Evolutionary conservation across 2,888 invertebrate species (phyloP).

Genomic region (Hemithea aestivaria): DNA sequence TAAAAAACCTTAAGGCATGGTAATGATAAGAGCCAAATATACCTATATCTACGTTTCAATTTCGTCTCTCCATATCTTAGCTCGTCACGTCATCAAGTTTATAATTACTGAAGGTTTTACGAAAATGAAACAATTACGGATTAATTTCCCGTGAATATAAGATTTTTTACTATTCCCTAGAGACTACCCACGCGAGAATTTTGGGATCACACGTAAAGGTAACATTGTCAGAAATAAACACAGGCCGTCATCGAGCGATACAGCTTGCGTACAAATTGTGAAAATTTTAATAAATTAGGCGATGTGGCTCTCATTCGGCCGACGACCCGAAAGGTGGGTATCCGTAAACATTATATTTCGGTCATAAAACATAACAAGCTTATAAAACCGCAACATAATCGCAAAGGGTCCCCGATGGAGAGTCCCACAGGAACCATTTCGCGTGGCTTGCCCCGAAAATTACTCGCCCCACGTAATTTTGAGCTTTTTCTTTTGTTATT

Average conservation of each 20-base stretch:
- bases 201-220: conserved; percentile 13
- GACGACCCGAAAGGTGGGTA: conserved; percentile 44
- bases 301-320: conserved; percentile 37
- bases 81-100: too few species aligned
- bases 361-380: conserved; percentile 75
- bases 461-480: conserved; percentile 74
- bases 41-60: too few species aligned
- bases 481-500: conserved; percentile 74
- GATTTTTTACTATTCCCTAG: too few species aligned
- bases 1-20: too few species aligned
- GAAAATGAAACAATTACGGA: too few species aligned
- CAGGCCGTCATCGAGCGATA: conserved; percentile 16
- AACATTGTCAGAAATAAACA: conserved; percentile 25
- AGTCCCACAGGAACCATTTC: conserved; percentile 67
- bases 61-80: too few species aligned
- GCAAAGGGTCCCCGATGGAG: conserved; percentile 55
- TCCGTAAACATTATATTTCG: conserved; percentile 60
- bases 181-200: conserved; percentile 6
- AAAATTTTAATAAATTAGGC: conserved; percentile 42
- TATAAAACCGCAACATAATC: conserved; percentile 75
- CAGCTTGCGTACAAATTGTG: conserved; percentile 33
- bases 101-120: too few species aligned
- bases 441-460: conserved; percentile 70
- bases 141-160: too few species aligned
- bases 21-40: too few species aligned